Evolutionary conservation across 2,888 invertebrate genomes (phyloP), one percentile per base, ranked within the genome.

Genomic region (Chalcosyrphus nemorum): DNA sequence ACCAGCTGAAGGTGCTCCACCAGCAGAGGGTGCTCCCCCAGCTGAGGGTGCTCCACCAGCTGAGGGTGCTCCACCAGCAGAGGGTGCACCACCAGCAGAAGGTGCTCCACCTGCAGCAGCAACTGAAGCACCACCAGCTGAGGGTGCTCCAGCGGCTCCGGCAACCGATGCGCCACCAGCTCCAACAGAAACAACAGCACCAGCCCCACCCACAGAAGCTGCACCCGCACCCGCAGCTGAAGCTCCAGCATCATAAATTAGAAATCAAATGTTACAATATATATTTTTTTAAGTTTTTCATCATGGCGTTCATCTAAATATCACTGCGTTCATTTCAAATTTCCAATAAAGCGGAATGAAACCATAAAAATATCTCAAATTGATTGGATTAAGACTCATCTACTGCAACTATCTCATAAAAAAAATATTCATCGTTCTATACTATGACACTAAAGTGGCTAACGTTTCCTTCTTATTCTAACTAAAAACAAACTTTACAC

Each of bases 21-120:
- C 87, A 27, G 80, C 86, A 4, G 87, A 87, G 15, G 87, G 82
- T 56, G 85, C 87, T 0, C n/a, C n/a, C n/a, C 87, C 88, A 9
- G 71, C 80, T 2, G 87, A 86, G 7, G 86, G n/a, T n/a, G n/a
- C n/a, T n/a, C n/a, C 87, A 13, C 77, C 87, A 52, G 81, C 87
- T 11, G 86, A 88, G 2, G 89, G 87, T 1, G 87, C 87, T n/a
- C 77, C 86, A 17, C 88, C 88, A 0, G 86, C 86, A n/a, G 88
- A 75, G 47, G 87, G 71, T 21, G 84, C 54, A 4, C 52, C 74
- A 54, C 50, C 68, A 15, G 52, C 45, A 7, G 86, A 80, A 15
- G 85, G 63, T 24, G 86, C 66, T n/a, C 57, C 82, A 5, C 47
- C 65, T 43, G 85, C 87, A 38, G 13, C 38, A 21, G 27, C 81